Evolutionary conservation across 53 echinoderm and acorn worm species (phyloP).

Genomic region (Henricia sp.): DNA sequence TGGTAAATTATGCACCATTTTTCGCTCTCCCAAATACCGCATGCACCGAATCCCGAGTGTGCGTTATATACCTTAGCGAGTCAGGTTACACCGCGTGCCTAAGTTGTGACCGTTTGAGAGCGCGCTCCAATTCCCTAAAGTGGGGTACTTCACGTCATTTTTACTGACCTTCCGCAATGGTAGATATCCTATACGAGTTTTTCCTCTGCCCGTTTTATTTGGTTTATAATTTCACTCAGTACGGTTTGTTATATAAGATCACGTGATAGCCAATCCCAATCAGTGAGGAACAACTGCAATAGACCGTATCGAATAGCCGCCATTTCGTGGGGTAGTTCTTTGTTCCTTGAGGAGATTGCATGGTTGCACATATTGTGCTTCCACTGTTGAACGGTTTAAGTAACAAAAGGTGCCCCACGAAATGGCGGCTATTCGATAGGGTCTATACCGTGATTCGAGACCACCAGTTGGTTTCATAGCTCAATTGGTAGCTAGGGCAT

Average conservation of each 20-base stretch:
- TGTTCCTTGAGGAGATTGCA: no score
- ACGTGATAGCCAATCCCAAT: neutral
- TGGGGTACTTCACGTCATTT: neutral
- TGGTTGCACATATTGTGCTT: no score
- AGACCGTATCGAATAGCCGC: neutral
- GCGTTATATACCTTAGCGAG: neutral
- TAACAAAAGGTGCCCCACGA: no score
- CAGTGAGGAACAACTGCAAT: neutral
- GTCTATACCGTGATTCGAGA: no score
- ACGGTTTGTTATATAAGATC: neutral
- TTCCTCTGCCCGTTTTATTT: neutral
- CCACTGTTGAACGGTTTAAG: no score
- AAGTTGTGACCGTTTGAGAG: conserved; percentile 21
- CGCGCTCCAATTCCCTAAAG: conserved; percentile 9
- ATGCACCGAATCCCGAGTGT: neutral
- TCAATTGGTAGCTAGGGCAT: no score
- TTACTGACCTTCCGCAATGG: neutral
- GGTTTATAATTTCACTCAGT: neutral
- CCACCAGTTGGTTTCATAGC: no score
- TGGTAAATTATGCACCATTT: conserved; percentile 1
- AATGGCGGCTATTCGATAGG: no score
- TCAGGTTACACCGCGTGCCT: conserved; percentile 5
- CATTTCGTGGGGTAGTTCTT: neutral
- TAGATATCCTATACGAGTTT: neutral
- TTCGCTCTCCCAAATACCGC: neutral